These are phyloP conservation scores for Alectura lathami DNA, from an alignment of 2,113 vertebrate genomes.

Conservation along the genomic window DNA sequence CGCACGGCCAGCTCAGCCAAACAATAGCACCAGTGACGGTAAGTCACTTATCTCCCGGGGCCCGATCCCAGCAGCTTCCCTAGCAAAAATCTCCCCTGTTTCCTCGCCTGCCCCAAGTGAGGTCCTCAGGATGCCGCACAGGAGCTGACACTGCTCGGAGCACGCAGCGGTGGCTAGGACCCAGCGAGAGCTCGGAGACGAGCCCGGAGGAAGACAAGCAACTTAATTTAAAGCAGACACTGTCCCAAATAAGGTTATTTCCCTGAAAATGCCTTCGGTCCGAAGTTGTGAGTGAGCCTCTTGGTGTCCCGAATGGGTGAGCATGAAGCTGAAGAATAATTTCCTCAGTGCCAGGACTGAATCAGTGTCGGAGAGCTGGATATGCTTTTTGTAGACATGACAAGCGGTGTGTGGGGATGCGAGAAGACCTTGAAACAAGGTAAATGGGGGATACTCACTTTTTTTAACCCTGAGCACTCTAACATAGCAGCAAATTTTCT, in stretches of 20 bases:
- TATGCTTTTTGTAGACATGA: slow-evolving; percentile 38
- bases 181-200: slow-evolving; percentile 17
- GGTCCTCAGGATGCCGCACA: neutral
- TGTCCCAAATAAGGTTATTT: slow-evolving; percentile 58
- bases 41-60: slow-evolving; percentile 3
- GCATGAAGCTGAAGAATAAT: neutral
- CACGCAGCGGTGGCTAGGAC: slow-evolving; percentile 60
- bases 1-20: neutral
- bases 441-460: slow-evolving; percentile 22
- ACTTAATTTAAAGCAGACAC: slow-evolving; percentile 60
- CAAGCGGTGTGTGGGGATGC: neutral
- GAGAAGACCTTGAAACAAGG: slow-evolving; percentile 11
- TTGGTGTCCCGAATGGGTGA: neutral
- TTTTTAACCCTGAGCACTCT: neutral
- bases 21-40: neutral
- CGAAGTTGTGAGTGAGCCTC: neutral
- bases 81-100: neutral
- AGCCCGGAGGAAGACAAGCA: slow-evolving; percentile 25
- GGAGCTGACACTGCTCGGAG: neutral
- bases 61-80: neutral
- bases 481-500: neutral
- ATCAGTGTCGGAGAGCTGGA: neutral
- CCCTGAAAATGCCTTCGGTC: slow-evolving; percentile 33
- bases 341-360: neutral
- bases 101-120: neutral